Conservation (phyloP, 2,888 invertebrate genomes). For the Allolobophora icterica region DNA sequence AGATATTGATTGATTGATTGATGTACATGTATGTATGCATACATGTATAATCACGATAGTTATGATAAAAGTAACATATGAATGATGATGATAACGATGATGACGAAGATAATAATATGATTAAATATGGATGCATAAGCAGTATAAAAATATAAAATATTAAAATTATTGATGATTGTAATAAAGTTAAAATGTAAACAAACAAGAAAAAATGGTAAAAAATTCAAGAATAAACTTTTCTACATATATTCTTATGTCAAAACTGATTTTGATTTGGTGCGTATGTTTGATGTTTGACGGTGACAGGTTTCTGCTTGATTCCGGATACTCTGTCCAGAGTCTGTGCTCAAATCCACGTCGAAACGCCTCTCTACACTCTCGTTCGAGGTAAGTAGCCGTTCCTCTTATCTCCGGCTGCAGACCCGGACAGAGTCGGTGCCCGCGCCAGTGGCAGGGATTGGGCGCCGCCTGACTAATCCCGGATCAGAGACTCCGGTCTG, state of each 20-base stretch:
- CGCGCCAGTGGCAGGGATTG: not conserved
- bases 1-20: too few species aligned
- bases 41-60: too few species aligned
- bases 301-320: slow-evolving; percentile 41
- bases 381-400: slow-evolving; percentile 42
- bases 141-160: too few species aligned
- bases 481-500: not conserved
- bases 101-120: too few species aligned
- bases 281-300: not conserved
- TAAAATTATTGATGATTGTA: not conserved
- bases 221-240: not conserved
- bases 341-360: slow-evolving; percentile 44
- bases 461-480: slow-evolving; percentile 17
- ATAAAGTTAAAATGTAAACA: not conserved
- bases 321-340: slow-evolving; percentile 36
- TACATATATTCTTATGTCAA: not conserved
- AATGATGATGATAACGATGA: too few species aligned
- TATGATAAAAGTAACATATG: too few species aligned
- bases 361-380: slow-evolving; percentile 44
- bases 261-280: not conserved
- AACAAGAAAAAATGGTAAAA: not conserved
- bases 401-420: slow-evolving; percentile 27
- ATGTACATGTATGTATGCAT: too few species aligned
- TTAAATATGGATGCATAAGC: too few species aligned
- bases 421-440: not conserved